Base-by-base conservation (phyloP, 2,888 invertebrate species). In the Invenusta paracnida region DNA sequence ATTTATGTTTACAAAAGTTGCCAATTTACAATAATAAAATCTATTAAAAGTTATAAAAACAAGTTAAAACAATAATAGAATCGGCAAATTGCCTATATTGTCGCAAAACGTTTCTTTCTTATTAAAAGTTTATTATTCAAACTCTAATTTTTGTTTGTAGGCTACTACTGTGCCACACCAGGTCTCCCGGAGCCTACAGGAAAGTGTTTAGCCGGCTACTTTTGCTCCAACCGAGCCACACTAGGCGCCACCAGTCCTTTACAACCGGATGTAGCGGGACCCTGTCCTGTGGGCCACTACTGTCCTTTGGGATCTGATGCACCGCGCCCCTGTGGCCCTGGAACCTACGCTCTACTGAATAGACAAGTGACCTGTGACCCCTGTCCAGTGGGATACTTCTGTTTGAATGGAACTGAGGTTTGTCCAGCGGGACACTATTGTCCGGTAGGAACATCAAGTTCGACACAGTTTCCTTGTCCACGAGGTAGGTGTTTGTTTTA, bases 391-490 rank as follows among this genome's bases (percentile, higher is more conserved):
- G 79, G 79, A 79, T 79, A 13, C 23, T 79, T 25, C 23, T 79
- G 79, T 79, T 23, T 23, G 2, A 2, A 11, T 5, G n/a, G 23
- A n/a, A 79, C 79, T 79, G 87, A 90, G 85, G 86, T 89, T 1
- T 91, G 91, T 87, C 90, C 90, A 0, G 2, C 86, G 5, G 90
- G 90, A 1, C 87, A 87, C 66, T 90, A 89, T 88, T 90, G 90
- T 86, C 89, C 89, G 0, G 31, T 11, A 0, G 89, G 89, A 23
- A 88, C 89, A 17, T 83, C 87, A 13, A 79, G 11, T 5, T 5
- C 2, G 5, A 79, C 23, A 25, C 11, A 79, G 23, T 11, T 11
- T 79, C 79, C 79, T 11, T 79, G 79, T 27, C 5, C 5, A 79
- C 79, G 5, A 25, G 79, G 79, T 25, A 79, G 17, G n/a, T 48